Percentiles rank a stretch among this genome's conserved stretches.
Conservation (phyloP, 2,113 vertebrate genomes). For the Clinocottus analis region DNA sequence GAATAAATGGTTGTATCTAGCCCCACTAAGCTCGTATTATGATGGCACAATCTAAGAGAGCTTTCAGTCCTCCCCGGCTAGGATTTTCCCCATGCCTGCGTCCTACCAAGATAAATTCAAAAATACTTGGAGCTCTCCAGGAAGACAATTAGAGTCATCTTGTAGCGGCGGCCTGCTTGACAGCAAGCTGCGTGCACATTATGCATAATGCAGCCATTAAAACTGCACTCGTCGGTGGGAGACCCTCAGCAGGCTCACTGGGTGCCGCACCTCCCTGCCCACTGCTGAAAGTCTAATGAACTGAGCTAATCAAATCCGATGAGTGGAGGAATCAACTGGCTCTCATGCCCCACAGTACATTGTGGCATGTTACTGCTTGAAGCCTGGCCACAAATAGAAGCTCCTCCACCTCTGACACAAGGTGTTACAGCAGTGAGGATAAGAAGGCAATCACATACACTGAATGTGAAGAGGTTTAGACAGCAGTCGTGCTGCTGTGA, state of each 20-base stretch:
- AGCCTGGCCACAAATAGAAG: slow-evolving; percentile 24
- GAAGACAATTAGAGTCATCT: slow-evolving; percentile 56
- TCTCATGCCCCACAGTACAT: neutral
- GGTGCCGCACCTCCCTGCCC: slow-evolving; percentile 20
- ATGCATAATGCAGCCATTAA: slow-evolving; percentile 43
- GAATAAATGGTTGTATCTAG: slow-evolving; percentile 43
- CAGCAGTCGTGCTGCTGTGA: neutral
- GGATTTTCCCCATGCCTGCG: slow-evolving; percentile 1
- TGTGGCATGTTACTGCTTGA: neutral
- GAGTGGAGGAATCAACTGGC: slow-evolving; percentile 11
- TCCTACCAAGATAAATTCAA: slow-evolving; percentile 19
- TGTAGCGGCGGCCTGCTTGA: slow-evolving; percentile 40
- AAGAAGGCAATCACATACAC: slow-evolving; percentile 8
- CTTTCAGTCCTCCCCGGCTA: neutral
- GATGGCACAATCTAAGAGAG: neutral
- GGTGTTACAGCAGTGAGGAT: slow-evolving; percentile 16
- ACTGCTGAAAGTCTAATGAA: slow-evolving; percentile 44
- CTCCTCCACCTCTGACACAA: slow-evolving; percentile 9
- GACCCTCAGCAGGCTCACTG: slow-evolving; percentile 26
- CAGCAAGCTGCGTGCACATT: slow-evolving; percentile 21
- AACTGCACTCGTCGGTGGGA: neutral
- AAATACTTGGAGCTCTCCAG: slow-evolving; percentile 43
- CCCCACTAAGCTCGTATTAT: slow-evolving; percentile 25
- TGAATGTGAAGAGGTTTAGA: slow-evolving; percentile 6
- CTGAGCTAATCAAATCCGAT: slow-evolving; percentile 48